Base-by-base conservation (phyloP, 2,113 vertebrate species). In the Oreochromis spilurus region DNA sequence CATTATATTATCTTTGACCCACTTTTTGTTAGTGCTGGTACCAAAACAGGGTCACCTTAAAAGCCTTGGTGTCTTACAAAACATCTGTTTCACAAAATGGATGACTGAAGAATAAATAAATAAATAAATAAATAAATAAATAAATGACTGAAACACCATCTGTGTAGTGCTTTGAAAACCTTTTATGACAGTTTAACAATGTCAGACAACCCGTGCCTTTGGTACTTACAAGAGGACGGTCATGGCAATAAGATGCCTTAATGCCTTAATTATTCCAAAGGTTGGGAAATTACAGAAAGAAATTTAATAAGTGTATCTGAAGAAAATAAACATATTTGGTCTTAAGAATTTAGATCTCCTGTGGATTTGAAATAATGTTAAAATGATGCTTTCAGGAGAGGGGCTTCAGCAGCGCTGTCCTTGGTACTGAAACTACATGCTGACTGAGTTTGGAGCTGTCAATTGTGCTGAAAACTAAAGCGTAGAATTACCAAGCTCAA, bases 391-490 rank as follows among this genome's bases (percentile, higher is more conserved):
- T 6, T 17, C n/a, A 70, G 65, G 21, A 57, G 52, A 81, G 43
- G 3, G 4, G 13, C 2, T 57, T 52, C 38, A 43, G 19, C 16
- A 77, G 50, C 6, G 83, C 89, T 89, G 84, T 89, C 91, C 78
- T 52, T 82, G 82, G 87, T 86, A 3, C 79, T 90, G 87, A 85
- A 89, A 52, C 45, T 55, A n/a, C n/a, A 12, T 14, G 4, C 9
- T 24, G 58, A 60, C 29, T 79, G 43, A 21, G 26, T 26, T 79
- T 45, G 48, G 29, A 75, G 65, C 84, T 83, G 77, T 83, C 79
- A 17, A 5, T 50, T 50, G 84, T 88, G 17, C 85, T 92, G 85
- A 77, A 90, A 85, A n/a, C 26, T 50, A 14, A 50, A 84, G 36
- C 3, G 24, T n/a, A 29, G 12, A 31, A 52, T 29, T 36, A 57